Conservation (phyloP, 2,797 vertebrate genomes). For the Buphagus erythrorhynchus region DNA sequence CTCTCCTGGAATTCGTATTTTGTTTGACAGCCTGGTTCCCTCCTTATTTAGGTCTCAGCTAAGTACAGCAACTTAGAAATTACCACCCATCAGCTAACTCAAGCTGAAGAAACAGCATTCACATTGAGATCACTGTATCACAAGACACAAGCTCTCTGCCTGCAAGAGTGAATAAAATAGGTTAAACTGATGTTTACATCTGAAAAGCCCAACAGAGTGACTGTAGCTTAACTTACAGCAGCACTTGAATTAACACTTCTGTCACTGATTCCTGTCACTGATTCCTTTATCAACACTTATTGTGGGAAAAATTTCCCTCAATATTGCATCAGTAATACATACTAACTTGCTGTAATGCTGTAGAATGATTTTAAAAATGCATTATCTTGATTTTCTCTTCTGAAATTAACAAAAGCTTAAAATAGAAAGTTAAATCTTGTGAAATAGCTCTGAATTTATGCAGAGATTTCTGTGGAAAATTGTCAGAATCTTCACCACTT, state of each 20-base stretch:
- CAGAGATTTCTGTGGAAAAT: background rate
- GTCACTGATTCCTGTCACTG: background rate
- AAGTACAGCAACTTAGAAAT: constrained; percentile 3
- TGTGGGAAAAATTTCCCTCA: background rate
- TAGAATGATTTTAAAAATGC: background rate
- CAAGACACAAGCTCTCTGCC: background rate
- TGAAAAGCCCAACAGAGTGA: background rate
- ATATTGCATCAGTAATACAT: background rate
- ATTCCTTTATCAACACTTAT: background rate
- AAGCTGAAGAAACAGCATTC: constrained; percentile 1
- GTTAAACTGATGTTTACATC: background rate
- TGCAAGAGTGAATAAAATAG: background rate
- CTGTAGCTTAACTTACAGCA: background rate
- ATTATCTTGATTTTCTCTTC: background rate
- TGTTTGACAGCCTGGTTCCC: background rate
- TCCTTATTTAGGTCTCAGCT: background rate
- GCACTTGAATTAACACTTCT: background rate
- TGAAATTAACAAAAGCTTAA: background rate
- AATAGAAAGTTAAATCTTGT: background rate
- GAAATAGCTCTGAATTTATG: background rate
- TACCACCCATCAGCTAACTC: background rate
- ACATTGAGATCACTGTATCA: background rate
- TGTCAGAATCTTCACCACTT: background rate
- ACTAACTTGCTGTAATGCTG: background rate
- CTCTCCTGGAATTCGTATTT: background rate